Evolutionary conservation across 2,888 invertebrate species (phyloP), one percentile per base, ranked within the genome.

Genomic region (Cephalotes varians): DNA sequence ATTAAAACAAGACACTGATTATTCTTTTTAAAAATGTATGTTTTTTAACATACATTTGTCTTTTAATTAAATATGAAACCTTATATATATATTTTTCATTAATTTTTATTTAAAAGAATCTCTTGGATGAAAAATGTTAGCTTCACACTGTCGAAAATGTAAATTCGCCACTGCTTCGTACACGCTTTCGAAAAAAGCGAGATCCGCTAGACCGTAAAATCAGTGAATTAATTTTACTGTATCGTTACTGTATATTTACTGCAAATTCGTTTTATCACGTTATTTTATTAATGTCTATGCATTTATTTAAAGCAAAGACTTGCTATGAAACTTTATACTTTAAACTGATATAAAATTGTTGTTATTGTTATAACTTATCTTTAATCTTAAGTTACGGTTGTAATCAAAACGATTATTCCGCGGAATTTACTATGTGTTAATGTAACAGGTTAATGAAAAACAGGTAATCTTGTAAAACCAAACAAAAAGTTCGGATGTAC

Each of bases 261-360:
- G 3, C 21, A 49, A 60, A 79, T 34, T 79, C 31, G 18, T 54
- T n/a, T n/a, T 72, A 62, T 72, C 21, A 51, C 1, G 47, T 64
- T 82, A 54, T 83, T 81, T 37, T 54, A 73, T 85, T 69, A 81
- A 51, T 77, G 65, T 84, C 62, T 28, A n/a, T 76, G 49, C 73
- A 74, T 79, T 79, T 77, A 85, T 83, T 89, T 86, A 87, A 86
- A 25, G 37, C 37, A 54, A 54, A 82, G 62, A 84, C 49, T 77
- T 76, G 82, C 85, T 80, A 62, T 74, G 34, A 62, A 83, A 12
- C 15, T 40, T 10, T 40, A n/a, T n/a, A 81, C 64, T 84, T 47
- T 80, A 82, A n/a, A n/a, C n/a, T 74, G 84, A 87, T 86, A 65
- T 28, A 18, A 87, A 89, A 89, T 67, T 85, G 81, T 89, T 89